Conservation (phyloP, 2,113 vertebrate species). For the Gobiocypris rarus region DNA sequence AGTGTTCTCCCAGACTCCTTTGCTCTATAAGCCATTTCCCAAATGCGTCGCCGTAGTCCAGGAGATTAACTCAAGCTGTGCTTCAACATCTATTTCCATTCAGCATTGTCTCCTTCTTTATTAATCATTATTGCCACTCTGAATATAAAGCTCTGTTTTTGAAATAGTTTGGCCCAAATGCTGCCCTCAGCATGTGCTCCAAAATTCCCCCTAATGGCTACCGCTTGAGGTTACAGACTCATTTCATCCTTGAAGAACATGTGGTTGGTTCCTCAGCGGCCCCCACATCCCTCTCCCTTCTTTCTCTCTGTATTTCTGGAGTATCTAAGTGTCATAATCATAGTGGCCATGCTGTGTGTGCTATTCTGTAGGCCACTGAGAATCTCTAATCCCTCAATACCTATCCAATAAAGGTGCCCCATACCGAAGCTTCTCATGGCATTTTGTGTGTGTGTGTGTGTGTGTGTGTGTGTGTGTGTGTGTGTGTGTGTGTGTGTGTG, state of each 20-base stretch:
- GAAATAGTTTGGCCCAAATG: slow-evolving; percentile 44
- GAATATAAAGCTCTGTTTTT: slow-evolving; percentile 36
- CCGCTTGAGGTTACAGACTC: slow-evolving; percentile 70
- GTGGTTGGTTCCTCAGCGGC: slow-evolving; percentile 68
- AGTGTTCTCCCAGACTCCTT: not conserved
- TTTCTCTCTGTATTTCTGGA: slow-evolving; percentile 72
- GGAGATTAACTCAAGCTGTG: slow-evolving; percentile 61
- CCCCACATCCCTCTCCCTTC: slow-evolving; percentile 69
- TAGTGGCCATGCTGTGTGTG: slow-evolving; percentile 74
- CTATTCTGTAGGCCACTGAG: slow-evolving; percentile 75
- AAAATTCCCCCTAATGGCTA: slow-evolving; percentile 68
- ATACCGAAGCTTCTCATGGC: slow-evolving; percentile 37
- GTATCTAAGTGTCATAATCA: slow-evolving; percentile 82
- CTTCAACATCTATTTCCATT: slow-evolving; percentile 65
- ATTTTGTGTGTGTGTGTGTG: slow-evolving; percentile 22
- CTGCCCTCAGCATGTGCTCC: slow-evolving; percentile 66
- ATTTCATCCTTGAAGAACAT: slow-evolving; percentile 73
- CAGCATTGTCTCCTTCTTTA: slow-evolving; percentile 73
- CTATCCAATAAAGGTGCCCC: slow-evolving; percentile 74
- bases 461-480: too few relatives aligned
- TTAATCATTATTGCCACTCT: slow-evolving; percentile 69
- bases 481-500: too few relatives aligned
- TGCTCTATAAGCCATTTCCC: not conserved
- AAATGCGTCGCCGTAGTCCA: not conserved
- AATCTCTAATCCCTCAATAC: slow-evolving; percentile 79